Base-by-base conservation (phyloP, 2,888 invertebrate genomes). In the Masnerella sp. region DNA sequence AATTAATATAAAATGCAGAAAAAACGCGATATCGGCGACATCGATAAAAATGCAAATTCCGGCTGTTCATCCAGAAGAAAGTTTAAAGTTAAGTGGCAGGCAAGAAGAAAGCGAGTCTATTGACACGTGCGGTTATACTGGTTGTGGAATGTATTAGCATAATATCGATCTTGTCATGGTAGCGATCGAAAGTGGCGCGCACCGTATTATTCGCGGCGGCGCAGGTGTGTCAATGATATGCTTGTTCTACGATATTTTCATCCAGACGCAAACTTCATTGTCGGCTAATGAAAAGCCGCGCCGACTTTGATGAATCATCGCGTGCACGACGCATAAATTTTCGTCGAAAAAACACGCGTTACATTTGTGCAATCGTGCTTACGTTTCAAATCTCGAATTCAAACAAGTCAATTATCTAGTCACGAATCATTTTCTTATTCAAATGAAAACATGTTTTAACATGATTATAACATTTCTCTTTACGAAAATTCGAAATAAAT, bases 151-250 rank as follows among this genome's bases (percentile, higher is more conserved):
- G 61, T 45, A 75, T 73, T 75, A 73, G 51, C 73, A 70, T 73
- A 73, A 70, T 70, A 72, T 73, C 67, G 74, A 58, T 73, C 64
- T 47, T 61, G 69, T 56, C 59, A 54, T 69, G 59, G 56, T 47
- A 69, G 58, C 62, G 34, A 58, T 69, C 61, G 62, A 58, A 56
- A 70, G 74, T 69, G 51, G 59, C 70, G 49, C 20, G 54, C 51
- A 11, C 62, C 64, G 73, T 65, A 74, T 75, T 74, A 62, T 74
- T 61, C 36, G 67, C 58, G 56, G 64, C 72, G 54, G 56, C 45
- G 36, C 75, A 76, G 76, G 74, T 77, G 77, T 71, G 77, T 69
- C 77, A 74, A 75, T 74, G 75, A 75, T 75, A 76, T 67, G 74
- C 58, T 36, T 64, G 71, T 77, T 75, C 64, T 54, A 28, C 51